Conservation (phyloP, 2,113 vertebrate species). For the Heterochromis multidens region DNA sequence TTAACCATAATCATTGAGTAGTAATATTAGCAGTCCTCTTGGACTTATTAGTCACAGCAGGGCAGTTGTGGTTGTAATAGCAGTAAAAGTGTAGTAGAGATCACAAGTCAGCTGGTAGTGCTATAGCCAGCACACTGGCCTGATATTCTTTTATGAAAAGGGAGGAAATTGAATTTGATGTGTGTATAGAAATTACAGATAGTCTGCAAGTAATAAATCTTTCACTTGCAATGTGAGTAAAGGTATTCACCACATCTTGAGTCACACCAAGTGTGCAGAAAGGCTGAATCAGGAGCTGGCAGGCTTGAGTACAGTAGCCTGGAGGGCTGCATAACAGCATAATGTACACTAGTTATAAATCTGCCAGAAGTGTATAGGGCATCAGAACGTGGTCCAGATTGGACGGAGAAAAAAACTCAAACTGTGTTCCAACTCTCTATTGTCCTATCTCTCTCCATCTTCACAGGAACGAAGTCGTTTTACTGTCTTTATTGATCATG, state of each 20-base stretch:
- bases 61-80: neutral
- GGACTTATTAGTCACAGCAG: neutral
- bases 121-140: neutral
- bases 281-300: conserved; percentile 68
- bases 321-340: conserved; percentile 36
- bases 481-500: conserved; percentile 50
- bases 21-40: neutral
- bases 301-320: conserved; percentile 12
- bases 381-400: conserved; percentile 20
- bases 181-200: conserved; percentile 23
- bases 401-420: conserved; percentile 7
- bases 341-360: conserved; percentile 53
- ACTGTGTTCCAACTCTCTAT: conserved; percentile 28
- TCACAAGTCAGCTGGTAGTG: neutral
- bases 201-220: neutral
- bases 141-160: neutral
- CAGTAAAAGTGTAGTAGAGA: neutral
- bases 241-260: conserved; percentile 26
- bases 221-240: conserved; percentile 6
- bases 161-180: conserved; percentile 9
- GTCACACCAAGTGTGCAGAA: conserved; percentile 27
- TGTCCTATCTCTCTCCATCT: conserved; percentile 24
- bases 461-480: conserved; percentile 5
- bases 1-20: neutral
- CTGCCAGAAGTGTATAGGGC: conserved; percentile 31